Evolutionary conservation across 2,888 invertebrate species (phyloP), one percentile per base, ranked within the genome.

Genomic region (Leptopilina drosophilae): DNA sequence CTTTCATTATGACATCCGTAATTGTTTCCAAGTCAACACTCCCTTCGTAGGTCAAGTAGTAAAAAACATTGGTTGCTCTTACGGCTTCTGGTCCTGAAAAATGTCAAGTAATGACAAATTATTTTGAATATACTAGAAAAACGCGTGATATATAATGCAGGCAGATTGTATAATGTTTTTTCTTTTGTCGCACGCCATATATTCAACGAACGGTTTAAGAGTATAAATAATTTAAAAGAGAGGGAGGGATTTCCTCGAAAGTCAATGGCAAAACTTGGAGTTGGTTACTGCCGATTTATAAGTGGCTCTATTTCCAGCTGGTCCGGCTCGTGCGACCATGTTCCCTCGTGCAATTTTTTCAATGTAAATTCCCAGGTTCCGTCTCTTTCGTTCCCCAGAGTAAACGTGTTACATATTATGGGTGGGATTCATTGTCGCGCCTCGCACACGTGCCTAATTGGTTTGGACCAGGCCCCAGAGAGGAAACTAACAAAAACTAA

Each of bases 31-130:
- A 94, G 80, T 99, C 97, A 2, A 98, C 98, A 85, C 97, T 98
- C 78, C 99, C 99, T 92, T 99, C 99, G 92, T 99, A 99, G 0
- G 99, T 99, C 83, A 99, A 94, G 92, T 99, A 99, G 93, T 99
- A 99, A 93, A 99, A 99, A 20, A 99, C 98, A 93, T 99, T 99
- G 15, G 98, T 98, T 2, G 99, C 98, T 78, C 99, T 94, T 59
- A 99, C 95, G 1, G 99, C 99, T 93, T 99, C 99, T 0, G 99
- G 99, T 64, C 99, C 96, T 96, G 76, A 2, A 80, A 81, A 49
- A 76, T 62, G 76, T 6, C 42, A 42, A 8, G 42, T 8, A 42
- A 42, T 42, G 8, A 5, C 8, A 8, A 7, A 33, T 33, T 4
- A 33, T 33, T 33, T 33, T 33, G 4, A 33, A 33, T 5, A 5